Base-by-base conservation (phyloP, 2,888 invertebrate genomes). In the Scaeva pyrastri region DNA sequence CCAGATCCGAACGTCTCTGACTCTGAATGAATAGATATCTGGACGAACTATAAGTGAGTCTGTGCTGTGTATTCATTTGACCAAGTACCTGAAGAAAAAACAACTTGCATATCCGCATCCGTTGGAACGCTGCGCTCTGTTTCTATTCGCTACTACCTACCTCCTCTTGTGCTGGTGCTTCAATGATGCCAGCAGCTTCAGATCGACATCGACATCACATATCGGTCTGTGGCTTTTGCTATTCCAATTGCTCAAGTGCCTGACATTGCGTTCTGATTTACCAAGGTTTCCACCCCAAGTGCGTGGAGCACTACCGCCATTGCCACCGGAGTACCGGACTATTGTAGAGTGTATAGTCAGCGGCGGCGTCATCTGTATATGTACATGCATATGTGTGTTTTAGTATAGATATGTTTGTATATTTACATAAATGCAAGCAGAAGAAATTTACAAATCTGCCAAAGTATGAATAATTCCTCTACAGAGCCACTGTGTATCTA, bases 391-490 rank as follows among this genome's bases (percentile, higher is more conserved):
- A n/a, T 10, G 7, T 12, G 21, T 8, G n/a, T n/a, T n/a, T n/a
- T n/a, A 19, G 14, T 68, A 23, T 62, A 19, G 55, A 21, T 12
- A 14, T 14, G 11, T 1, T 0, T 21, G 6, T 6, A 52, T 14
- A 12, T 7, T 48, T n/a, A n/a, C n/a, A n/a, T n/a, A n/a, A 70
- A 70, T 74, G 74, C 64, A 78, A 71, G 70, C 74, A 55, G 58
- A 50, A 73, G 68, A 85, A 85, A 76, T 80, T 77, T 55, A 77
- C 72, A 85, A 80, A 85, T 70, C 85, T 85, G 80, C 85, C 81
- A 81, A 80, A 77, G 81, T 81, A 85, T 85, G 81, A 85, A 85
- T 81, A 85, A 81, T 73, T 76, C 73, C 50, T 68, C 62, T 76
- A 72, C 58, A 55, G 31, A 52, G 55, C 62, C 39, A 39, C 11